Evolutionary conservation across 2,113 vertebrate species (phyloP).

Genomic region (Calidris pugnax): DNA sequence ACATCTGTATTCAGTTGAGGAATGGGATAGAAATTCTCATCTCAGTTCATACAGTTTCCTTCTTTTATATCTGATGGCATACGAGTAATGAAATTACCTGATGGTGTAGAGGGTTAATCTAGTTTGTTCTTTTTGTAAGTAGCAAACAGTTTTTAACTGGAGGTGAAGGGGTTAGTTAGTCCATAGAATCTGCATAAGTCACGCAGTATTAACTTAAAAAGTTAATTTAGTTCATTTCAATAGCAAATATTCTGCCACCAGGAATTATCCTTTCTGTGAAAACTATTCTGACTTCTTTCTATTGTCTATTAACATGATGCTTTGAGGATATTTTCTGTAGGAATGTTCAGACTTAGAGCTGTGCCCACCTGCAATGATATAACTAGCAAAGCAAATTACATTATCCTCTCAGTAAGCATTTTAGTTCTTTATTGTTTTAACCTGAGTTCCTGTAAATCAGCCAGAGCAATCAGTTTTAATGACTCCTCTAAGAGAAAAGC

Average conservation of each 20-base stretch:
- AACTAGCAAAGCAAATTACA: constrained; percentile 41
- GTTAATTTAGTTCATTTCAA: constrained; percentile 20
- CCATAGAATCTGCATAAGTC: neutral
- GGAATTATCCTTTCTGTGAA: constrained; percentile 19
- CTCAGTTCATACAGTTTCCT: rapidly evolving
- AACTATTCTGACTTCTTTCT: constrained; percentile 14
- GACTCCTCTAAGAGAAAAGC: constrained; percentile 28
- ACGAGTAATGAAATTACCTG: neutral
- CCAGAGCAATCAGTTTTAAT: constrained; percentile 52
- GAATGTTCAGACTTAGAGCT: neutral
- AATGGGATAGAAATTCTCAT: neutral
- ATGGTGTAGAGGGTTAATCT: neutral
- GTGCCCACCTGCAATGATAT: constrained; percentile 52
- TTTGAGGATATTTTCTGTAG: constrained; percentile 9
- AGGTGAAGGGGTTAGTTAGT: neutral
- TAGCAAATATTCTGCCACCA: constrained; percentile 18
- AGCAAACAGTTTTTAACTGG: neutral
- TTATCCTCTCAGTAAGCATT: constrained; percentile 54
- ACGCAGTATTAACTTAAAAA: neutral
- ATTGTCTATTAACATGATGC: constrained; percentile 4
- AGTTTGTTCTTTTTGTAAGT: neutral
- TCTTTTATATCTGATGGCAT: neutral
- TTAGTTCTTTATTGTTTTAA: constrained; percentile 56
- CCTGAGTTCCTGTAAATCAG: constrained; percentile 55
- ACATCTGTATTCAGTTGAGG: neutral